A percentile compares a stretch with the other conserved stretches of the same genome.
Evolutionary conservation across 1,140 invertebrate genomes (phyloP).

Genomic region (Drosophila novamexicana): DNA sequence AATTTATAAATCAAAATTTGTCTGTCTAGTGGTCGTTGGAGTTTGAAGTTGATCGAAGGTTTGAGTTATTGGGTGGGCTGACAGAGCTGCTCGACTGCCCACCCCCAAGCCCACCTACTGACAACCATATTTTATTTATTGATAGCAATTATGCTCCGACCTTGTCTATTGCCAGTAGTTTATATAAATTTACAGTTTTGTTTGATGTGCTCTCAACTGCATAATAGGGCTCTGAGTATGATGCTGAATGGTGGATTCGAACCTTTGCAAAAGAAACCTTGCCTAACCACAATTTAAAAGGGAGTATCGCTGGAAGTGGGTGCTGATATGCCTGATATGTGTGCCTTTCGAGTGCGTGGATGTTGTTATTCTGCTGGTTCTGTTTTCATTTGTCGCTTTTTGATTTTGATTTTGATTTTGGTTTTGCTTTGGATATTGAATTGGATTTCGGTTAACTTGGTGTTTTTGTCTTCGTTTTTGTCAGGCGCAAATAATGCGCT

Average conservation of each 20-base stretch:
- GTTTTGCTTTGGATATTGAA: constrained; percentile 55
- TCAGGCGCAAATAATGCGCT: constrained; percentile 59
- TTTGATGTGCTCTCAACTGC: constrained; percentile 81
- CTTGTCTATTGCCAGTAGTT: constrained; percentile 75
- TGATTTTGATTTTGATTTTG: constrained; percentile 57
- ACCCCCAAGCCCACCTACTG: constrained; percentile 9
- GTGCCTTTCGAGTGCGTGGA: constrained; percentile 55
- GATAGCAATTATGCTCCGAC: constrained; percentile 82
- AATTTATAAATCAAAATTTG: constrained; percentile 81
- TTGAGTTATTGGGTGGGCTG: constrained; percentile 4
- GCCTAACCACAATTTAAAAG: constrained; percentile 73
- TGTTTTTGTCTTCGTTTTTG: constrained; percentile 56
- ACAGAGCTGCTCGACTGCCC: too few relatives aligned
- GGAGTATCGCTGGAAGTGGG: constrained; percentile 16
- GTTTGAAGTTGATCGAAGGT: constrained; percentile 26
- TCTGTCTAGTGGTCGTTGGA: constrained; percentile 70
- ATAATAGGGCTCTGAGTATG: constrained; percentile 28
- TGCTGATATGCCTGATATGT: constrained; percentile 28
- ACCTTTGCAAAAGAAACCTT: constrained; percentile 76
- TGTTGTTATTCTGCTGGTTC: constrained; percentile 60
- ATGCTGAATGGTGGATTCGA: constrained; percentile 51
- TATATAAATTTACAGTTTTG: constrained; percentile 79
- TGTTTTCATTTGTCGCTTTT: constrained; percentile 59
- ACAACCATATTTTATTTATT: constrained; percentile 82
- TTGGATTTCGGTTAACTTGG: constrained; percentile 57